Evolutionary conservation across 2,113 vertebrate genomes (phyloP).

Genomic region (Solea senegalensis): DNA sequence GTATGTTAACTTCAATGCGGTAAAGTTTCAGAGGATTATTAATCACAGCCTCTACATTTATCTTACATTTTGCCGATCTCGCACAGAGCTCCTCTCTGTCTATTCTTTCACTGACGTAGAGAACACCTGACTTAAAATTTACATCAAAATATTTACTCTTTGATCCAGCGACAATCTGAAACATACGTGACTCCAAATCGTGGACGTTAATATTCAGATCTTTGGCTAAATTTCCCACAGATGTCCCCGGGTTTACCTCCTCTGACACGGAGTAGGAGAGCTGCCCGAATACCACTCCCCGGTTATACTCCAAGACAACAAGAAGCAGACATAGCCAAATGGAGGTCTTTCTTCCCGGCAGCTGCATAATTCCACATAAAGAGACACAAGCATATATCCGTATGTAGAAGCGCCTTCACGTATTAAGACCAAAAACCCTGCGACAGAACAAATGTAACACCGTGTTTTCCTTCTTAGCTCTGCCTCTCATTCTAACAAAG

Average conservation of each 20-base stretch:
- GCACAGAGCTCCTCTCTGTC: slow-evolving; percentile 71
- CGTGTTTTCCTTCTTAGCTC: neutral
- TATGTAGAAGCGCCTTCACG: neutral
- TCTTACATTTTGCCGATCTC: slow-evolving; percentile 44
- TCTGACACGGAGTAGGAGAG: slow-evolving; percentile 76
- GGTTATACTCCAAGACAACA: slow-evolving; percentile 38
- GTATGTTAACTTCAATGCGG: slow-evolving; percentile 66
- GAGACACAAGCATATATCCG: slow-evolving; percentile 21
- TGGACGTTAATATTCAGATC: slow-evolving; percentile 73
- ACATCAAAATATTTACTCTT: slow-evolving; percentile 77
- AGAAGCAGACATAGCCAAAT: slow-evolving; percentile 35
- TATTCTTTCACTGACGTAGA: slow-evolving; percentile 72
- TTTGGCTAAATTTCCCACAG: slow-evolving; percentile 80
- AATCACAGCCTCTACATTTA: slow-evolving; percentile 72
- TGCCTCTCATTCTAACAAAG: slow-evolving; percentile 55
- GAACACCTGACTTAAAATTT: slow-evolving; percentile 74
- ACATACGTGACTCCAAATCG: slow-evolving; percentile 73
- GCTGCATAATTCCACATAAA: slow-evolving; percentile 38
- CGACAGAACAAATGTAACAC: neutral
- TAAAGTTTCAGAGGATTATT: slow-evolving; percentile 72
- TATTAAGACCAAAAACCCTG: neutral
- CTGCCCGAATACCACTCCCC: slow-evolving; percentile 56
- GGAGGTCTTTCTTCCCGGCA: neutral
- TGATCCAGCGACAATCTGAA: slow-evolving; percentile 73
- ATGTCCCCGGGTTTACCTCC: slow-evolving; percentile 75